phyloP scores from a whole-genome alignment of 2,113 vertebrate species.

The Orycteropus afer region DNA sequence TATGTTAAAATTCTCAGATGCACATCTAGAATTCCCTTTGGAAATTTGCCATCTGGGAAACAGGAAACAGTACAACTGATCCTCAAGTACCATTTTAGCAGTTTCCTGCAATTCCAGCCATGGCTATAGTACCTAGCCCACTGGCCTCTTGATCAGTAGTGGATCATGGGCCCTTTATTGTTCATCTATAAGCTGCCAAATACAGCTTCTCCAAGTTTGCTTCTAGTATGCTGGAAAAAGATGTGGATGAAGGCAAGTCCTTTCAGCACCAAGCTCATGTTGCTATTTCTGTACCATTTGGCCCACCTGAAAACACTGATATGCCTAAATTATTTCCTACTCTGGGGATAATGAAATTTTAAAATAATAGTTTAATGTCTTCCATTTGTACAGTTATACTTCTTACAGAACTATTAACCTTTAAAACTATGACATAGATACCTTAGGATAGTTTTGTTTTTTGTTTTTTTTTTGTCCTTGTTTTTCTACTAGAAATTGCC shows the following conservation, averaged over 20 bases:
- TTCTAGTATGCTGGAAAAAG: not conserved
- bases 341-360: not conserved
- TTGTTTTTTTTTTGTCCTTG: too few relatives aligned
- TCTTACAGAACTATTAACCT: not conserved
- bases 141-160: not conserved
- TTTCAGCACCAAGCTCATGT: too few relatives aligned
- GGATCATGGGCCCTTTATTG: too few relatives aligned
- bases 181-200: not conserved
- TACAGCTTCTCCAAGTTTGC: not conserved
- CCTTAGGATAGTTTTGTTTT: not conserved
- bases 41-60: not conserved
- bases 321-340: not conserved
- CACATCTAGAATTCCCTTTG: not conserved
- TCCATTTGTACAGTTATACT: not conserved
- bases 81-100: not conserved
- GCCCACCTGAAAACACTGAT: not conserved
- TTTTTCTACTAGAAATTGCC: slow-evolving; percentile 91
- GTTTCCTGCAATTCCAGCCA: not conserved
- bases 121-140: not conserved
- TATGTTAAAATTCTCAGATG: not conserved
- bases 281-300: not conserved
- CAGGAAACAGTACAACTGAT: not conserved
- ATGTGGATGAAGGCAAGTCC: accelerated
- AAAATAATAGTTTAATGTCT: not conserved
- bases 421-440: not conserved